phyloP scores from a whole-genome alignment of 2,888 invertebrate species.

The Ophion costatus region DNA sequence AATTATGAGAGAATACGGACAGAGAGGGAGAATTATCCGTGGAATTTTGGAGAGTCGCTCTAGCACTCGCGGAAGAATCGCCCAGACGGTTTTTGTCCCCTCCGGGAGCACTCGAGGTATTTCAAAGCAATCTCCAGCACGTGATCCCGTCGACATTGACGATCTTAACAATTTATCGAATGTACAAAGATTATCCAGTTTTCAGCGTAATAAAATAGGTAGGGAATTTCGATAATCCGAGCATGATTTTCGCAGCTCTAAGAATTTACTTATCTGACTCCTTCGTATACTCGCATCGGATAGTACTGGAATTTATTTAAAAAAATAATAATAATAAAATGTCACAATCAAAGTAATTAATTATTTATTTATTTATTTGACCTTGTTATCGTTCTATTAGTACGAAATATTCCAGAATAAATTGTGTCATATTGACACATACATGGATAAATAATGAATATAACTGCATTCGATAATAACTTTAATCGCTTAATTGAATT shows the following conservation, averaged over 20 bases:
- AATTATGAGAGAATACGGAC: constrained; percentile 57
- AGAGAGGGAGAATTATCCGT: constrained; percentile 50
- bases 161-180: constrained; percentile 54
- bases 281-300: neutral
- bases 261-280: neutral
- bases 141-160: constrained; percentile 44
- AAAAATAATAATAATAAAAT: neutral
- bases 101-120: constrained; percentile 36
- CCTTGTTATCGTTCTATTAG: neutral
- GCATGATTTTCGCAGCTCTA: neutral
- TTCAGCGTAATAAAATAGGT: constrained; percentile 26
- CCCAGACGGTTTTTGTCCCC: constrained; percentile 40
- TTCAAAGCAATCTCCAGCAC: constrained; percentile 56
- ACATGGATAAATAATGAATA: neutral
- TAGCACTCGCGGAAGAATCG: constrained; percentile 46
- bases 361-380: neutral
- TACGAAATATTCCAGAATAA: neutral
- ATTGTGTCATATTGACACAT: neutral
- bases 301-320: neutral
- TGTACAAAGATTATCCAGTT: constrained; percentile 40
- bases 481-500: too few species aligned
- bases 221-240: constrained; percentile 4
- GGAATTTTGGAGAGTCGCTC: constrained; percentile 56
- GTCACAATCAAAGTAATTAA: neutral
- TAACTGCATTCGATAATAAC: too few species aligned